Evolutionary conservation across 37 sponge, comb jelly and placozoan genomes (phyloP).

Genomic region (Theonella swinhoei): DNA sequence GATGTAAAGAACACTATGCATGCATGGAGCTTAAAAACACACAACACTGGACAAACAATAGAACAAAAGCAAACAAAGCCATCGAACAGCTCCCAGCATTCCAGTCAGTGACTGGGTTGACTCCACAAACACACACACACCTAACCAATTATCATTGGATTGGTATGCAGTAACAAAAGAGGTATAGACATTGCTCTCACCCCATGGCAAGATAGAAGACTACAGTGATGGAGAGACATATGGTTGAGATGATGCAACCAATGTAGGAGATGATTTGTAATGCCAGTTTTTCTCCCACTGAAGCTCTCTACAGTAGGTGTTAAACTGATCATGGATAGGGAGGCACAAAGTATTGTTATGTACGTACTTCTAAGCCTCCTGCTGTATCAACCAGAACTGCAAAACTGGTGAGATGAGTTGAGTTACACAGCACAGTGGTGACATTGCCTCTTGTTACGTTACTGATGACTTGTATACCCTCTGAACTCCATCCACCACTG

Average conservation of each 20-base stretch:
- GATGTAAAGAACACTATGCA: too few relatives aligned
- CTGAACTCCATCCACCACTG: not conserved
- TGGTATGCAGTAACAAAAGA: too few relatives aligned
- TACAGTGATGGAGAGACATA: not conserved
- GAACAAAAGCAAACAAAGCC: too few relatives aligned
- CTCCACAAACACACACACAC: too few relatives aligned
- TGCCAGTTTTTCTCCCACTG: not conserved
- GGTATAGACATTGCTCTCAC: too few relatives aligned
- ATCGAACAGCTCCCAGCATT: too few relatives aligned
- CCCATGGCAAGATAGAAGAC: constrained; percentile 8
- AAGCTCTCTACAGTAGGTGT: not conserved
- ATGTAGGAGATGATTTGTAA: constrained; percentile 1
- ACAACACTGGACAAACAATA: too few relatives aligned
- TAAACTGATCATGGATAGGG: too few relatives aligned
- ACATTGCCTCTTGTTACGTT: not conserved
- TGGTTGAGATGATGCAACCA: constrained; percentile 5
- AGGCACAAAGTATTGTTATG: not conserved
- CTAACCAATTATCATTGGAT: too few relatives aligned
- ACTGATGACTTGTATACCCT: not conserved
- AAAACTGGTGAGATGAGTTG: constrained; percentile 47
- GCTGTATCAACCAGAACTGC: constrained; percentile 55
- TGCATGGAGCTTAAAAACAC: too few relatives aligned
- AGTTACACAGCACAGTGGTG: not conserved
- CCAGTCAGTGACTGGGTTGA: too few relatives aligned
- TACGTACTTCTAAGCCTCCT: constrained; percentile 9